Evolutionary conservation across 2,797 vertebrate genomes (phyloP).

Genomic region (Ataeniobius toweri): DNA sequence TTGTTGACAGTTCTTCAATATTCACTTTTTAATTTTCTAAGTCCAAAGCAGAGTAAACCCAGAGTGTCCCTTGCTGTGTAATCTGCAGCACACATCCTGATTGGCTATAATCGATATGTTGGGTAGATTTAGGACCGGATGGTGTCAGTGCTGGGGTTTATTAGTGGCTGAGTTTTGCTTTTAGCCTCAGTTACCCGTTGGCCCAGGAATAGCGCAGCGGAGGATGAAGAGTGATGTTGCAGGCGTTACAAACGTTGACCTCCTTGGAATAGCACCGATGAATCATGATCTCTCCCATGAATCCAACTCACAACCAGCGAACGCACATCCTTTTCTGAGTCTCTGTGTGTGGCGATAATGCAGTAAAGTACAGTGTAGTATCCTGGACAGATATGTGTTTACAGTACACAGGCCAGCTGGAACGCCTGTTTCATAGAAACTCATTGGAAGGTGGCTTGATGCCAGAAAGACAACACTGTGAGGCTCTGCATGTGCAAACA

Average conservation of each 20-base stretch:
- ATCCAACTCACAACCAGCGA: constrained; percentile 58
- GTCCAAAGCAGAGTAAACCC: neutral
- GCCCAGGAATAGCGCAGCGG: constrained; percentile 46
- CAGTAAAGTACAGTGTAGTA: constrained; percentile 65
- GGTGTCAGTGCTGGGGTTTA: constrained; percentile 54
- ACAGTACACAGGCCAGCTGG: constrained; percentile 68
- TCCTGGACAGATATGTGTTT: constrained; percentile 71
- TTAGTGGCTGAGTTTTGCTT: constrained; percentile 47
- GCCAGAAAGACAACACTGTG: constrained; percentile 27
- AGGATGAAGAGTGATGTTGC: constrained; percentile 52
- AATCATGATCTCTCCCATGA: constrained; percentile 49
- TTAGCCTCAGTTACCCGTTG: constrained; percentile 39
- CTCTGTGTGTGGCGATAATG: constrained; percentile 58
- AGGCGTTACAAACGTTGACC: constrained; percentile 35
- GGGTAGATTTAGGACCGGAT: constrained; percentile 40
- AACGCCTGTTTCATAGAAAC: constrained; percentile 35
- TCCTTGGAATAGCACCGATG: constrained; percentile 65
- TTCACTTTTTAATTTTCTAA: neutral
- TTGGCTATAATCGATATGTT: constrained; percentile 43
- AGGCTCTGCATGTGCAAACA: constrained; percentile 2
- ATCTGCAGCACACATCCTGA: constrained; percentile 27
- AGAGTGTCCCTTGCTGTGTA: constrained; percentile 11
- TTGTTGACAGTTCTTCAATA: too few relatives aligned
- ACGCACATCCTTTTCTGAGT: constrained; percentile 33
- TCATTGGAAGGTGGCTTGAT: constrained; percentile 37